Base-by-base conservation (phyloP, 2,888 invertebrate genomes). In the Aphodius sticticus region DNA sequence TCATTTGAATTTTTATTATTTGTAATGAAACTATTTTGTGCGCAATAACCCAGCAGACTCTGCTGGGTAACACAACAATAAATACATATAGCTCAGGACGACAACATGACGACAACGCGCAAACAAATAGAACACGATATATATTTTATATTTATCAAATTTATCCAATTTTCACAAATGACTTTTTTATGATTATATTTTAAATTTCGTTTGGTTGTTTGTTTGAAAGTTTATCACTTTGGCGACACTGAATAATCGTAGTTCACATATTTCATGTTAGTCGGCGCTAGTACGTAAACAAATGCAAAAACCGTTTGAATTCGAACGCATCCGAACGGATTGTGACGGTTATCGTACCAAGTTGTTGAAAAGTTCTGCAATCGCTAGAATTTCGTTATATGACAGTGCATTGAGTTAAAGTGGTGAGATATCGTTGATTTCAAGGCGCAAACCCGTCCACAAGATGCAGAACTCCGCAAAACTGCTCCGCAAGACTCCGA, bases 381-480 rank as follows among this genome's bases (percentile, higher is more conserved):
- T 1, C 53, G 53, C n/a, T 70, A 12, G 14, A 70, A 26, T 70
- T 70, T 70, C 72, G 72, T 16, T 72, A 72, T 26, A 72, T n/a
- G 72, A 72, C 70, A 70, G 6, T 70, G 70, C n/a, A 26, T 72
- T 72, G 72, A 7, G 36, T 26, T 2, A 14, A 7, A 72, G 36
- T n/a, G n/a, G 72, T 35, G 14, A n/a, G 14, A 35, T 72, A 26
- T n/a, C 14, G 36, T 35, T 2, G 72, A 72, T 72, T 26, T 72
- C 26, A 14, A 15, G 36, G 16, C 16, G 16, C 7, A 72, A 72
- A 26, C 14, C 6, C 36, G 82, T 82, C 16, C 82, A 84, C 0
- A 85, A 84, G 81, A 82, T 81, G 69, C 79, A 86, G 15, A 83
- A 83, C 81, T 82, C 86, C 71, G 87, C 87, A 78, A 87, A 87